phyloP scores from a whole-genome alignment of 2,888 invertebrate genomes.

The Tiliacea citrago region DNA sequence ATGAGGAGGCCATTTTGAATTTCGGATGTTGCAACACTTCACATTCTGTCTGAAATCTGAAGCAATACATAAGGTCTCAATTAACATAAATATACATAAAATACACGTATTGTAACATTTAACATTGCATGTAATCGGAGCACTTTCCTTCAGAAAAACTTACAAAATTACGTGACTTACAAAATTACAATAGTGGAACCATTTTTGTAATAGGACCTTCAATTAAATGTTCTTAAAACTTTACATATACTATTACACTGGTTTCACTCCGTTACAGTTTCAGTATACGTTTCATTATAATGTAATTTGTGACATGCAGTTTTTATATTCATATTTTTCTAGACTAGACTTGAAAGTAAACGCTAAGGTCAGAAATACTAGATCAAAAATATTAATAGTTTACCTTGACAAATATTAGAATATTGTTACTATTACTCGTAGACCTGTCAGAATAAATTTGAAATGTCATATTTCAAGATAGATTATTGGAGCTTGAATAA shows the following conservation, averaged over 20 bases:
- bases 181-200: conserved; percentile 47
- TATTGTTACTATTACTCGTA: conserved; percentile 38
- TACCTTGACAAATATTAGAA: conserved; percentile 63
- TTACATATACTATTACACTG: conserved; percentile 26
- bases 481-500: conserved; percentile 13
- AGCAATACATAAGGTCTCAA: conserved; percentile 56
- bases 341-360: conserved; percentile 70
- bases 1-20: conserved; percentile 22
- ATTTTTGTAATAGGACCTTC: conserved; percentile 58
- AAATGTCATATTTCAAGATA: conserved; percentile 27
- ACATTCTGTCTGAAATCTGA: conserved; percentile 46
- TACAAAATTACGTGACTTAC: conserved; percentile 50
- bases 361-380: conserved; percentile 67
- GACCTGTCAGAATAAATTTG: conserved; percentile 41
- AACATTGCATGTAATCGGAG: conserved; percentile 57
- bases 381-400: conserved; percentile 59
- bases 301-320: conserved; percentile 58
- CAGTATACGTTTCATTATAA: conserved; percentile 55
- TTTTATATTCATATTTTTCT: conserved; percentile 60
- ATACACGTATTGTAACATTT: conserved; percentile 45
- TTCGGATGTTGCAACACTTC: conserved; percentile 30
- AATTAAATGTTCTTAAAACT: conserved; percentile 32
- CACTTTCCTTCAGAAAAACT: conserved; percentile 51
- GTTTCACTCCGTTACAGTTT: conserved; percentile 43
- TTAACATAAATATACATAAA: conserved; percentile 61